Conservation (phyloP, 2,797 vertebrate species). For the Anableps anableps region DNA sequence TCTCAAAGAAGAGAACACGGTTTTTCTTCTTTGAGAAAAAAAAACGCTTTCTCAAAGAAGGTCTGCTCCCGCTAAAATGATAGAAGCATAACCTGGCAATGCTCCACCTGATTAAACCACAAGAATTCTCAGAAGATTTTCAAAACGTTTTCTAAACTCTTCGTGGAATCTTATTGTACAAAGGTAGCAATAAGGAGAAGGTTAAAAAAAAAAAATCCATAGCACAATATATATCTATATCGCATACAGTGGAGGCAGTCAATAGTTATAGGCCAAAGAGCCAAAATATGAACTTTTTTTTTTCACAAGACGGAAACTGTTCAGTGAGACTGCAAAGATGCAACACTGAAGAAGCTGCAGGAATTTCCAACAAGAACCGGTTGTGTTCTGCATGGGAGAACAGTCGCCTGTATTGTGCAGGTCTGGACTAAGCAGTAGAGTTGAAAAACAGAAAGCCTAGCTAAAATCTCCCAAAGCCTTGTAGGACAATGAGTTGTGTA, state of each 20-base stretch:
- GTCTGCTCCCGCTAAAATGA: not conserved
- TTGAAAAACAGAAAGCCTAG: not conserved
- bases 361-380: not conserved
- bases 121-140: not conserved
- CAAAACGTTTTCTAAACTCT: not conserved
- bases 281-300: not conserved
- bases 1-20: too few relatives aligned
- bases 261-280: not conserved
- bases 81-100: not conserved
- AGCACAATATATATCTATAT: too few relatives aligned
- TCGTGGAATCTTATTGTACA: too few relatives aligned
- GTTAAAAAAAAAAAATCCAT: too few relatives aligned
- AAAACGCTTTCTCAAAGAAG: not conserved
- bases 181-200: too few relatives aligned
- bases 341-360: not conserved
- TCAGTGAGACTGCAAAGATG: not conserved
- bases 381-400: not conserved
- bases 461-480: not conserved
- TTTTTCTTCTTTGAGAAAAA: too few relatives aligned
- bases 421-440: too few relatives aligned
- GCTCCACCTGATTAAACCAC: not conserved
- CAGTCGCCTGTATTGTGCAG: too few relatives aligned
- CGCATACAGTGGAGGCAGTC: too few relatives aligned
- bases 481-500: not conserved
- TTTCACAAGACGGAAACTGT: not conserved